phyloP scores from a whole-genome alignment of 2,888 invertebrate species.

The Hyposoter didymator region DNA sequence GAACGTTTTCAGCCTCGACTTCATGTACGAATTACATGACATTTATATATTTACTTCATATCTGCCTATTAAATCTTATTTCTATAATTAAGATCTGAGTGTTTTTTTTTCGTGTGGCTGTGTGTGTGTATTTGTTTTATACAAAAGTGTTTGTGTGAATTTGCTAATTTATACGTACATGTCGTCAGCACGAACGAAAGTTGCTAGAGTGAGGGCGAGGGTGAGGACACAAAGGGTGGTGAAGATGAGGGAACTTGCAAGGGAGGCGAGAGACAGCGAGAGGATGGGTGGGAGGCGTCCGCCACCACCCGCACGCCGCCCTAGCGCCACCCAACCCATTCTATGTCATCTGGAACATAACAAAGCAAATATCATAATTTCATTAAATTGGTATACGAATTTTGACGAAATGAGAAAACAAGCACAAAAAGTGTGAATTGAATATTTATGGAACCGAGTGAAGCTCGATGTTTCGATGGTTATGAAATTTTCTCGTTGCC shows the following conservation, averaged over 20 bases:
- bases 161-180: conserved; percentile 79
- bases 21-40: conserved; percentile 22
- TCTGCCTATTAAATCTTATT: conserved; percentile 48
- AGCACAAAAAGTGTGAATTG: neutral
- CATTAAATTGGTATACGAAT: neutral
- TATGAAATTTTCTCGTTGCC: neutral
- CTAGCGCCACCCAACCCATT: conserved; percentile 95
- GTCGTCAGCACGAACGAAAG: conserved; percentile 82
- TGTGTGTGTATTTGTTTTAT: conserved; percentile 4
- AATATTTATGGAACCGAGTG: neutral
- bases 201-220: conserved; percentile 81
- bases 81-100: conserved; percentile 42
- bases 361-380: conserved; percentile 67
- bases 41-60: conserved; percentile 11
- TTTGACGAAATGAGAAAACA: neutral
- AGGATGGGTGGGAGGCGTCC: conserved; percentile 83
- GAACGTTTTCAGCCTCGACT: conserved; percentile 40
- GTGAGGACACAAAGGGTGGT: conserved; percentile 81
- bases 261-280: conserved; percentile 84
- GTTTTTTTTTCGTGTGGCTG: conserved; percentile 26
- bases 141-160: neutral
- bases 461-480: neutral
- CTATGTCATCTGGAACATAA: conserved; percentile 93
- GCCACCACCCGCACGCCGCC: conserved; percentile 87
- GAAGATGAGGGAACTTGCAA: conserved; percentile 81